Conservation (phyloP, 2,113 vertebrate genomes). For the Grammomys dolichurus region DNA sequence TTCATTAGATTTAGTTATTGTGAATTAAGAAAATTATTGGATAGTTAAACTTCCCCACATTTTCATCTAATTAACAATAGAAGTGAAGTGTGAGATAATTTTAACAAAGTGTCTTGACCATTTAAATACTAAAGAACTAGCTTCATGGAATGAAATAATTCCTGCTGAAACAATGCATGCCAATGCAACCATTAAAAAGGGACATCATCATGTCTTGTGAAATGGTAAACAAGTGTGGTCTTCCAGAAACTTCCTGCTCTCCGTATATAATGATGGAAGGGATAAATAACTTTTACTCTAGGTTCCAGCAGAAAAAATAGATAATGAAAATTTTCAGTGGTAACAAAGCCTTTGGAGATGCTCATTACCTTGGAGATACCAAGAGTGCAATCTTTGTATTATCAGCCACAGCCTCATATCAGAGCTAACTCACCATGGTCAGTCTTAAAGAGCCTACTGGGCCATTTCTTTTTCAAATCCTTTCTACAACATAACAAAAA, state of each 20-base stretch:
- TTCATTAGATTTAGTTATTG: neutral
- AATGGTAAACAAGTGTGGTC: neutral
- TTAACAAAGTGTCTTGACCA: neutral
- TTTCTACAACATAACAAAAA: neutral
- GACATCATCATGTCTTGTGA: neutral
- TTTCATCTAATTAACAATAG: slow-evolving; percentile 15
- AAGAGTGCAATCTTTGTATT: neutral
- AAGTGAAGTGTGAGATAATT: neutral
- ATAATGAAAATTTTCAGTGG: neutral
- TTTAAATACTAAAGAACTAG: neutral
- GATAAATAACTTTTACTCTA: neutral
- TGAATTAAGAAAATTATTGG: slow-evolving; percentile 1
- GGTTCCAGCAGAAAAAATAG: neutral
- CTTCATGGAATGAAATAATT: neutral
- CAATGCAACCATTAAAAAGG: neutral
- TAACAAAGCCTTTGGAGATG: neutral
- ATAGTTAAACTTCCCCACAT: neutral
- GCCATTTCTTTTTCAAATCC: neutral
- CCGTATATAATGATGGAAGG: neutral
- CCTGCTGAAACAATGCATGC: neutral
- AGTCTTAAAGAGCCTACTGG: neutral
- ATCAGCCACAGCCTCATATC: neutral
- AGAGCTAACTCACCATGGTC: neutral
- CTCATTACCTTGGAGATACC: neutral
- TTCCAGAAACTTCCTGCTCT: neutral